Evolutionary conservation across 1,140 invertebrate species (phyloP).

Genomic region (Drosophila sturtevanti): DNA sequence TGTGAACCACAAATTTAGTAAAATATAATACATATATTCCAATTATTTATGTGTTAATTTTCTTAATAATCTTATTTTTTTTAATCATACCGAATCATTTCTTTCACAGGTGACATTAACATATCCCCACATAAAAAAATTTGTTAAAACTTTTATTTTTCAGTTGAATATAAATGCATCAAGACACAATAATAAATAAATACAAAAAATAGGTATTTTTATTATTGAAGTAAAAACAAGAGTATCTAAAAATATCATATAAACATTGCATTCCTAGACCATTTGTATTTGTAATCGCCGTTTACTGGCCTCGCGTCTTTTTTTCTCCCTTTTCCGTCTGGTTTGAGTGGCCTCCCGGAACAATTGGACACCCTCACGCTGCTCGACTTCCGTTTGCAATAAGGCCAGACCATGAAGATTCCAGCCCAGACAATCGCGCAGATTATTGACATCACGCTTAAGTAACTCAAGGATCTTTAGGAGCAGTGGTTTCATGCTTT

Average conservation of each 20-base stretch:
- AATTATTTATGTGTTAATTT: too few relatives aligned
- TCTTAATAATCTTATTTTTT: too few relatives aligned
- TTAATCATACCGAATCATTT: too few relatives aligned
- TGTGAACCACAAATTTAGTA: too few relatives aligned
- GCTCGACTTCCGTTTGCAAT: constrained; percentile 90
- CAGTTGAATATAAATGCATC: too few relatives aligned
- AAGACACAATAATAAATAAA: not conserved
- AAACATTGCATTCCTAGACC: constrained; percentile 22
- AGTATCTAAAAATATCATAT: constrained; percentile 12
- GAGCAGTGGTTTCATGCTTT: constrained; percentile 87
- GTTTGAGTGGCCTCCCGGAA: constrained; percentile 91
- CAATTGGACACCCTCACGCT: constrained; percentile 90
- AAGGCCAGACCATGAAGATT: constrained; percentile 93
- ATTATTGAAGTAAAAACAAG: not conserved
- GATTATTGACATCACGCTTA: constrained; percentile 53
- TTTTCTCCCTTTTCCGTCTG: constrained; percentile 87
- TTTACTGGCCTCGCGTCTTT: constrained; percentile 88
- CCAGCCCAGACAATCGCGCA: constrained; percentile 92
- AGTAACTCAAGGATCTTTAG: constrained; percentile 70
- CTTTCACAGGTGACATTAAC: too few relatives aligned
- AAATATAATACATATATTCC: too few relatives aligned
- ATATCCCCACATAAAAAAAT: too few relatives aligned
- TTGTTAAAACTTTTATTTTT: too few relatives aligned
- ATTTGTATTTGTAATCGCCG: constrained; percentile 82
- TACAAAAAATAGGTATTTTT: not conserved